phyloP scores from a whole-genome alignment of 1,140 invertebrate genomes.

The Ostrea denselamellosa region DNA sequence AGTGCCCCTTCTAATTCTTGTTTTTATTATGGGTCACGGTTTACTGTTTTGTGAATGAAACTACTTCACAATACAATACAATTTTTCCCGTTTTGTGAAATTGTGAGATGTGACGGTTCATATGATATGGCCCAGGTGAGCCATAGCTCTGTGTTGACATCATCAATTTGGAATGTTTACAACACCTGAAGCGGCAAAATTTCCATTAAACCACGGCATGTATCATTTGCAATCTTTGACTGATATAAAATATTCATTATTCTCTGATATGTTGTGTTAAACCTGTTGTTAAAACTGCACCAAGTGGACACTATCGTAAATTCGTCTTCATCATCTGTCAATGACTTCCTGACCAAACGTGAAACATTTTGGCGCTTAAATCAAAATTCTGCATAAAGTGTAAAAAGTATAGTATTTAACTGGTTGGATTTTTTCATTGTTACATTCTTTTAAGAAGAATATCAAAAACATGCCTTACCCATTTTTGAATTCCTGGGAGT shows the following conservation, averaged over 20 bases:
- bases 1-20: not conserved
- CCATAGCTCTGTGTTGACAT: not conserved
- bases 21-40: not conserved
- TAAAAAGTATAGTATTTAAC: not conserved
- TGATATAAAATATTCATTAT: too few species aligned
- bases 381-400: not conserved
- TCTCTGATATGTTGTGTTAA: too few species aligned
- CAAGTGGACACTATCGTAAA: not conserved
- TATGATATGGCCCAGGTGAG: not conserved
- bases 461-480: slow-evolving; percentile 14
- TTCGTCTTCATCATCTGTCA: slow-evolving; percentile 8
- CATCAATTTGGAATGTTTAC: slow-evolving; percentile 28
- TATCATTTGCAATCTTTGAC: too few species aligned
- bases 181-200: slow-evolving; percentile 1
- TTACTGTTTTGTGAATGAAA: slow-evolving; percentile 12
- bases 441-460: not conserved
- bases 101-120: not conserved
- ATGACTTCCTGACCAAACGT: slow-evolving; percentile 31
- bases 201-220: not conserved
- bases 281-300: not conserved
- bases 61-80: not conserved
- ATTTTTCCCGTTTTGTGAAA: not conserved
- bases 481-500: slow-evolving; percentile 13
- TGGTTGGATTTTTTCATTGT: not conserved
- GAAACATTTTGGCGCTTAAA: slow-evolving; percentile 35